Base-by-base conservation (phyloP, 2,888 invertebrate genomes). In the Matsumyia berberina region DNA sequence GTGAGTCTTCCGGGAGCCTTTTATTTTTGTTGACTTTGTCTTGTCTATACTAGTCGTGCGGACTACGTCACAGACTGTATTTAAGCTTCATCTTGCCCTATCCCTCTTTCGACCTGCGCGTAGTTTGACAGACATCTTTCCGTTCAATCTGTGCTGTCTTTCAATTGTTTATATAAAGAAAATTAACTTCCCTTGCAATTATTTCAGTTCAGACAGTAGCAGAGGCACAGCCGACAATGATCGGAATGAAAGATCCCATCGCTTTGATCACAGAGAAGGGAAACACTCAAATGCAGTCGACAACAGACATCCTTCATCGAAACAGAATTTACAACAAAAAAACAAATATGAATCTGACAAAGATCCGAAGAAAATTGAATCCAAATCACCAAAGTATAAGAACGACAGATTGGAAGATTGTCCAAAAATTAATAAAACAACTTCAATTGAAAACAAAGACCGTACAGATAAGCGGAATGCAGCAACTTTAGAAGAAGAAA, bases 141-240 rank as follows among this genome's bases (percentile, higher is more conserved):
- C 17, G 0, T 55, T 24, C 4, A 9, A 2, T 35, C 19, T 33
- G n/a, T 44, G 24, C 35, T 39, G 17, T 49, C 7, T n/a, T 19
- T 35, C 31, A 33, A 6, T 62, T 31, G 5, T 3, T 33, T 33
- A 29, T 24, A 37, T 17, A 24, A 49, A 58, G 60, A 73, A 67
- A 58, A 29, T 60, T 37, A 67, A 74, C 53, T 81, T 74, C 67
- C 55, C 12, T 55, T 46, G 7, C n/a, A 2, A 17, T 69, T 74
- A 3, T 73, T 81, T 15, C 33, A 81, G 80, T 55, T 74, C 69
- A 81, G 80, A 64, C 46, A 53, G 55, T 29, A 74, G 19, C 31
- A 42, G 53, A 31, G 66, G 49, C 4, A 79, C 17, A 7, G 0
- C 1, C 11, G 17, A 57, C 1, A 58, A 29, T n/a, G 15, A 0